Conservation (phyloP, 2,113 vertebrate genomes). For the Eptatretus burgeri region DNA sequence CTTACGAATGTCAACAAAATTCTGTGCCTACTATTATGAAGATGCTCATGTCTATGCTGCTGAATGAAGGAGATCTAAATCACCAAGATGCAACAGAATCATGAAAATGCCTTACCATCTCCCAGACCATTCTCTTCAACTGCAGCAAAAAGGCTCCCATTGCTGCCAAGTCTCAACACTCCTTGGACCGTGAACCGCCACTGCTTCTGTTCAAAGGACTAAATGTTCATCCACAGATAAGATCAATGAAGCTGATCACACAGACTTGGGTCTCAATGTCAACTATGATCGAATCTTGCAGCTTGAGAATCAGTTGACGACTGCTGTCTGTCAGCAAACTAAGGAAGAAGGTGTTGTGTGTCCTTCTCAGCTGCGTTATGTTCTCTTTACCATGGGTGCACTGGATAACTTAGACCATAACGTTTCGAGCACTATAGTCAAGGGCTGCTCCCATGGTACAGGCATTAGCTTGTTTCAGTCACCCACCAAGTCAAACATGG, state of each 20-base stretch:
- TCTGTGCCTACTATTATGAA: slow-evolving; percentile 1
- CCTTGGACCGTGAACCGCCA: background rate
- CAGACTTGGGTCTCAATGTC: background rate
- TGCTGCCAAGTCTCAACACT: background rate
- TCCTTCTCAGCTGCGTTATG: background rate
- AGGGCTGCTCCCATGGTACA: background rate
- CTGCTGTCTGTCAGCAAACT: background rate
- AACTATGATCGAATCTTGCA: background rate
- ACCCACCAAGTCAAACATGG: background rate
- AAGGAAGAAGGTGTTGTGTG: background rate
- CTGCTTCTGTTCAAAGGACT: background rate
- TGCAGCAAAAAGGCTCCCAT: background rate
- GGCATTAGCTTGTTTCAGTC: background rate
- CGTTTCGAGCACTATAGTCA: background rate
- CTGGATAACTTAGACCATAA: background rate
- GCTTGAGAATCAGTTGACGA: background rate
- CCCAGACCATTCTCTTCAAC: background rate
- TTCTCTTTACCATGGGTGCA: background rate
- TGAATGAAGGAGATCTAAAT: slow-evolving; percentile 1
- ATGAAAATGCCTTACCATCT: slow-evolving; percentile 1
- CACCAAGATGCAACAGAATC: background rate
- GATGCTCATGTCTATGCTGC: background rate
- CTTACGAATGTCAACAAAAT: background rate
- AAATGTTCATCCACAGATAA: background rate
- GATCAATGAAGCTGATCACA: background rate